phyloP scores from a whole-genome alignment of 2,113 vertebrate genomes.

The Trematocara unimaculatum region DNA sequence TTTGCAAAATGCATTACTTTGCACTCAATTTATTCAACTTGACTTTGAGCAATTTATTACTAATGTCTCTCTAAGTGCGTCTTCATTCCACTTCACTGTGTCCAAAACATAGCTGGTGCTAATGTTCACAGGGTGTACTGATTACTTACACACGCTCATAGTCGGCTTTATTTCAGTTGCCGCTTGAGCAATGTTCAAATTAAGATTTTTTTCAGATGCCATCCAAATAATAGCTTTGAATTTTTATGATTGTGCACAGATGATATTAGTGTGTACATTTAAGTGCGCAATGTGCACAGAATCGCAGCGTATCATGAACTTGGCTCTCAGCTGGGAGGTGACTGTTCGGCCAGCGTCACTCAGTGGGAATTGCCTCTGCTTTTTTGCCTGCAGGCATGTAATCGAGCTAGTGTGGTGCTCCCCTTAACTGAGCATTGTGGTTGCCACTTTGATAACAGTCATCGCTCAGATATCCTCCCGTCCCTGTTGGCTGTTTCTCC shows the following conservation, averaged over 20 bases:
- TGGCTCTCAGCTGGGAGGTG: background rate
- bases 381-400: slow-evolving; percentile 15
- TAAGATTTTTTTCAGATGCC: background rate
- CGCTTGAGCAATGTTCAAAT: background rate
- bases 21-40: background rate
- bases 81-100: background rate
- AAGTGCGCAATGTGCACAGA: background rate
- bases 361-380: background rate
- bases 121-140: background rate
- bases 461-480: background rate
- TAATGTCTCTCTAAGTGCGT: slow-evolving; percentile 22
- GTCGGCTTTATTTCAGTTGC: background rate
- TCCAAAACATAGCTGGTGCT: background rate
- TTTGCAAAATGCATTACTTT: background rate
- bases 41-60: background rate
- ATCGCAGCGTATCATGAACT: background rate
- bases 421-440: background rate
- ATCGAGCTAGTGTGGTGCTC: background rate
- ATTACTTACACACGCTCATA: background rate
- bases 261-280: background rate
- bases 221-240: background rate
- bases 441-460: slow-evolving; percentile 5
- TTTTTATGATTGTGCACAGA: background rate
- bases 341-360: background rate
- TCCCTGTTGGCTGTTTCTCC: background rate